Conservation (phyloP, 2,797 vertebrate genomes). For the Gadopsis marmoratus region DNA sequence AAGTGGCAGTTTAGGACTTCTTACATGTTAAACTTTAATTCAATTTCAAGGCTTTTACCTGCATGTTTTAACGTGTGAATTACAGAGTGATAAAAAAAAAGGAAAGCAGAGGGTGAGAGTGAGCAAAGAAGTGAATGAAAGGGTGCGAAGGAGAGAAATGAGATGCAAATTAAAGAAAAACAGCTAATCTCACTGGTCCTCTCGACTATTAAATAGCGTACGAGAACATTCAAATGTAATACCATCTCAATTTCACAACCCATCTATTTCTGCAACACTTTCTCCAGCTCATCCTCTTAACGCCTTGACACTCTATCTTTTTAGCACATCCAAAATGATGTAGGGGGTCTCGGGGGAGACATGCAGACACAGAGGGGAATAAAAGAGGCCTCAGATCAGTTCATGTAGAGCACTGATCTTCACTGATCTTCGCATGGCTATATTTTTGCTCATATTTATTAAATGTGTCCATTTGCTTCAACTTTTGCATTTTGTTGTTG, state of each 20-base stretch:
- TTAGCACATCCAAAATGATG: conserved; percentile 76
- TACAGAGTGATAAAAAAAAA: conserved; percentile 6
- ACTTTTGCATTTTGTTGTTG: conserved; percentile 6
- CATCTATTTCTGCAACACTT: conserved; percentile 79
- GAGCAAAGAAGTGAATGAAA: conserved; percentile 29
- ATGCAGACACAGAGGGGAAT: conserved; percentile 51
- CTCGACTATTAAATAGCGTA: conserved; percentile 75
- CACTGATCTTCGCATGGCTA: neutral
- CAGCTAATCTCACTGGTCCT: conserved; percentile 68
- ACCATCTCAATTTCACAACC: conserved; percentile 80
- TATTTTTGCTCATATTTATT: neutral
- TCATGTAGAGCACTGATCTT: conserved; percentile 34
- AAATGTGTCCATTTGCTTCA: conserved; percentile 1
- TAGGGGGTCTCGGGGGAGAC: conserved; percentile 61
- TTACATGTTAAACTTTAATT: conserved; percentile 59
- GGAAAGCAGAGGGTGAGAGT: neutral
- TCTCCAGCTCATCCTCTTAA: conserved; percentile 77
- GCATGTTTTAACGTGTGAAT: conserved; percentile 31
- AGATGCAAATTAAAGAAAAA: conserved; percentile 78
- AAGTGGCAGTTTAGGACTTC: conserved; percentile 51
- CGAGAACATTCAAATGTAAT: conserved; percentile 76
- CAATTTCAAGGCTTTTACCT: conserved; percentile 60
- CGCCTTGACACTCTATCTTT: conserved; percentile 74
- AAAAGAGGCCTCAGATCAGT: conserved; percentile 39
- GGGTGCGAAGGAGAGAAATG: conserved; percentile 62